phyloP scores from a whole-genome alignment of 2,888 invertebrate species.

The Troides helena region DNA sequence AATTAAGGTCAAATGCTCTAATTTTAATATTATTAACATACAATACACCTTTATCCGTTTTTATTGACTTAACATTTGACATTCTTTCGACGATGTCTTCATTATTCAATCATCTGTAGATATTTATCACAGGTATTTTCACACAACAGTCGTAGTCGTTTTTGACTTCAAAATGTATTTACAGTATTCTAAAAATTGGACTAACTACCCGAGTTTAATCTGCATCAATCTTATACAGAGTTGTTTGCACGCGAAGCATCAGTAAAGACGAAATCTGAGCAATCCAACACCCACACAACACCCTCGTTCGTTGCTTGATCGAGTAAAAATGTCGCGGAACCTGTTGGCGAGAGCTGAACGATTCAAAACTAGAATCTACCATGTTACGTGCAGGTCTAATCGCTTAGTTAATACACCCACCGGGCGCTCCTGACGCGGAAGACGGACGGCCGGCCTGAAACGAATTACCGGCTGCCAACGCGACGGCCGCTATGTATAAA shows the following conservation, averaged over 20 bases:
- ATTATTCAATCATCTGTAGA: too few species aligned
- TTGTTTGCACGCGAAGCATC: conserved; percentile 1
- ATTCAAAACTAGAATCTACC: conserved; percentile 22
- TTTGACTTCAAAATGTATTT: too few species aligned
- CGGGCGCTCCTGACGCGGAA: conserved; percentile 13
- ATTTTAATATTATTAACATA: too few species aligned
- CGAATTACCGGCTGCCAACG: conserved; percentile 15
- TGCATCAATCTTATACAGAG: too few species aligned
- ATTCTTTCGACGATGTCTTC: too few species aligned
- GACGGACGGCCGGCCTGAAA: conserved; percentile 19
- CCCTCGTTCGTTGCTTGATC: conserved; percentile 17
- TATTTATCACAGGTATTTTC: too few species aligned
- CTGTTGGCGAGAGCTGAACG: conserved; percentile 23
- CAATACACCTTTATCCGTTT: too few species aligned
- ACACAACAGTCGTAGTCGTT: too few species aligned
- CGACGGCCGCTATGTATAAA: neutral
- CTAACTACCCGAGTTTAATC: too few species aligned
- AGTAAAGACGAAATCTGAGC: conserved; percentile 17
- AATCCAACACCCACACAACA: conserved; percentile 27
- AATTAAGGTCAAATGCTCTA: too few species aligned
- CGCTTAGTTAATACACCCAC: conserved; percentile 29
- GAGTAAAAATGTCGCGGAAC: conserved; percentile 30
- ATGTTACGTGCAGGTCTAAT: conserved; percentile 28
- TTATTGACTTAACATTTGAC: too few species aligned
- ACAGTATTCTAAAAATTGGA: too few species aligned